A percentile compares a stretch with the other conserved stretches of the same genome.
phyloP scores from a whole-genome alignment of 2,888 invertebrate genomes.

The Brachylomia viminalis region DNA sequence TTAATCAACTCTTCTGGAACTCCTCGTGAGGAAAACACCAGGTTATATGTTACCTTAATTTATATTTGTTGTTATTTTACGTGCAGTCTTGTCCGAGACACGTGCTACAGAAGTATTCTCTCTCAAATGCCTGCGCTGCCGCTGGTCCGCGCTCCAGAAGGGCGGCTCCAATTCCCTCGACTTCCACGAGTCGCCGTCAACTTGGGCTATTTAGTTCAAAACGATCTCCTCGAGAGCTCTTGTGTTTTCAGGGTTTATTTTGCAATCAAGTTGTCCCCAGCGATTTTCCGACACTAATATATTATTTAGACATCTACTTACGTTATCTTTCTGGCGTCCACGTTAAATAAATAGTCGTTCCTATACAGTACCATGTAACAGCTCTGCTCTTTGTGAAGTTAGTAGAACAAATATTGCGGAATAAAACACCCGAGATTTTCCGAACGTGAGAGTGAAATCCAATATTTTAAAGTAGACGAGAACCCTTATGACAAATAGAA shows the following conservation, averaged over 20 bases:
- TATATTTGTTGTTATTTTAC: slow-evolving; percentile 23
- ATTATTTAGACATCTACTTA: slow-evolving; percentile 54
- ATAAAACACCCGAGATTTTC: slow-evolving; percentile 22
- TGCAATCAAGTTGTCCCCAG: slow-evolving; percentile 74
- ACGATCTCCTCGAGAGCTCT: slow-evolving; percentile 71
- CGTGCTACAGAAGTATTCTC: slow-evolving; percentile 53
- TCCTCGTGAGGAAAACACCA: neutral
- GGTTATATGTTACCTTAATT: neutral
- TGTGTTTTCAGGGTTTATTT: slow-evolving; percentile 75
- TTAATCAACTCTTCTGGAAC: slow-evolving; percentile 3
- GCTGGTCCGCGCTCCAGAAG: slow-evolving; percentile 35
- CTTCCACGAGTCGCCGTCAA: slow-evolving; percentile 64
- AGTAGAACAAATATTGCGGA: slow-evolving; percentile 24
- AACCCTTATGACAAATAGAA: slow-evolving; percentile 67
- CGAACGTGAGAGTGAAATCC: slow-evolving; percentile 45
- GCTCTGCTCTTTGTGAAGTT: neutral
- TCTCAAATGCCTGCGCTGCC: slow-evolving; percentile 39
- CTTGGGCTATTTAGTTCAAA: slow-evolving; percentile 72
- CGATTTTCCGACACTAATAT: slow-evolving; percentile 61
- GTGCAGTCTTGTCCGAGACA: slow-evolving; percentile 31
- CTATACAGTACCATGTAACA: slow-evolving; percentile 14
- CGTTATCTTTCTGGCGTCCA: slow-evolving; percentile 42
- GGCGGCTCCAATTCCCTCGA: slow-evolving; percentile 63
- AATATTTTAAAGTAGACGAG: slow-evolving; percentile 61
- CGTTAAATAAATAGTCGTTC: slow-evolving; percentile 44